A percentile compares a stretch with the other conserved stretches of the same genome.
These are phyloP conservation scores for Aix galericulata DNA, from an alignment of 2,113 vertebrate species.

Conservation along the genomic window DNA sequence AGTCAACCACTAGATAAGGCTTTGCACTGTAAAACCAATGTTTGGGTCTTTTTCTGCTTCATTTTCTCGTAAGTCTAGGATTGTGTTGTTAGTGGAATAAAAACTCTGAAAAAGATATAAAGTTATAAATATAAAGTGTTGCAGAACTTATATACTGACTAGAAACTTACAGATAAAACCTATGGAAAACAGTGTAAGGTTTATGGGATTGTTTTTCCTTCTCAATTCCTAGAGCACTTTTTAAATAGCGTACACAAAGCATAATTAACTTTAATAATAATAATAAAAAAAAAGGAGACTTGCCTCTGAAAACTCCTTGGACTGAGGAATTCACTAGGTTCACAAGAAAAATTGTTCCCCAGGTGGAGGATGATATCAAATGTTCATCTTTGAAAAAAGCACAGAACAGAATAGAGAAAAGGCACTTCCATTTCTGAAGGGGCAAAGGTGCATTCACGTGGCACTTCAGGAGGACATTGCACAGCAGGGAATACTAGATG, in stretches of 20 bases:
- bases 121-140: neutral
- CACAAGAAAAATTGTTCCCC: neutral
- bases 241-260: neutral
- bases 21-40: neutral
- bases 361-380: neutral
- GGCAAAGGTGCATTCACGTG: accelerated
- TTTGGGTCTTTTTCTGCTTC: neutral
- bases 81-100: neutral
- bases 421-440: neutral
- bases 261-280: neutral
- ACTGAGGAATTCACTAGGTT: neutral
- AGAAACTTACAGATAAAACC: neutral
- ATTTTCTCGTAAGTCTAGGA: neutral
- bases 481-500: neutral
- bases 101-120: neutral
- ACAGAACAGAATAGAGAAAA: neutral
- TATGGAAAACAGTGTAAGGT: neutral
- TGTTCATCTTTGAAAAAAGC: neutral
- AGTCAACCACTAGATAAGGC: neutral
- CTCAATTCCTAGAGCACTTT: neutral
- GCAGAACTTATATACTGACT: neutral
- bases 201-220: neutral
- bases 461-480: neutral
- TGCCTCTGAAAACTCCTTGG: neutral
- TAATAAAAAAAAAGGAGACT: neutral